Evolutionary conservation across 2,113 vertebrate genomes (phyloP).

Genomic region (Pterocles gutturalis): DNA sequence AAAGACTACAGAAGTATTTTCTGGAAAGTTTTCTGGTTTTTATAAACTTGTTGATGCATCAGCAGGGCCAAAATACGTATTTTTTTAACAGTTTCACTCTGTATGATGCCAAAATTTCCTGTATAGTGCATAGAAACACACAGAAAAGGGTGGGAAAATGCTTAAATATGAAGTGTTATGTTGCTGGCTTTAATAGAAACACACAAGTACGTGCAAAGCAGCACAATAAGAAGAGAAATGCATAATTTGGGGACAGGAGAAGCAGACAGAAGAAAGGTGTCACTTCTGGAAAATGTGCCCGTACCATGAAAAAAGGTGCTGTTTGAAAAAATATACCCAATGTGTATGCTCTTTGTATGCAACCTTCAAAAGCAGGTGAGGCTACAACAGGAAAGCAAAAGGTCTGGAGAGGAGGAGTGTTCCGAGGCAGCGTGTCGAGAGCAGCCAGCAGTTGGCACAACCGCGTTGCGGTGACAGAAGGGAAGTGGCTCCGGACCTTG

Average conservation of each 20-base stretch:
- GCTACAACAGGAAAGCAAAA: not conserved
- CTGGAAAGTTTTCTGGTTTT: not conserved
- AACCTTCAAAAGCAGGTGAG: not conserved
- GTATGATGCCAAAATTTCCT: not conserved
- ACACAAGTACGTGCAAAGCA: not conserved
- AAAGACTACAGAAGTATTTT: not conserved
- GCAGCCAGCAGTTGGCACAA: not conserved
- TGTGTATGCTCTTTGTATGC: fast-evolving
- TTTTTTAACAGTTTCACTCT: slow-evolving; percentile 8
- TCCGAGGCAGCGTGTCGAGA: not conserved
- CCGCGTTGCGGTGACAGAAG: too few relatives aligned
- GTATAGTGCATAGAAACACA: not conserved
- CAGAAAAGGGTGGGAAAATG: not conserved
- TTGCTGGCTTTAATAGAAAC: not conserved
- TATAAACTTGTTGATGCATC: not conserved
- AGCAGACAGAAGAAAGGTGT: not conserved
- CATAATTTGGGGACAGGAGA: not conserved
- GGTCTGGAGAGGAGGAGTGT: not conserved
- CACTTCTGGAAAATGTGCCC: not conserved
- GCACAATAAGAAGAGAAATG: fast-evolving
- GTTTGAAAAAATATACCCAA: not conserved
- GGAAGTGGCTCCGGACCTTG: not conserved
- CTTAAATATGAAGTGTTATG: not conserved
- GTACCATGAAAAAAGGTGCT: not conserved
- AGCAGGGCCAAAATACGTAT: not conserved